A percentile compares a stretch with the other conserved stretches of the same genome.
These are phyloP conservation scores for Carcinoscorpius rotundicauda DNA, from an alignment of 1,140 invertebrate genomes.

Conservation along the genomic window DNA sequence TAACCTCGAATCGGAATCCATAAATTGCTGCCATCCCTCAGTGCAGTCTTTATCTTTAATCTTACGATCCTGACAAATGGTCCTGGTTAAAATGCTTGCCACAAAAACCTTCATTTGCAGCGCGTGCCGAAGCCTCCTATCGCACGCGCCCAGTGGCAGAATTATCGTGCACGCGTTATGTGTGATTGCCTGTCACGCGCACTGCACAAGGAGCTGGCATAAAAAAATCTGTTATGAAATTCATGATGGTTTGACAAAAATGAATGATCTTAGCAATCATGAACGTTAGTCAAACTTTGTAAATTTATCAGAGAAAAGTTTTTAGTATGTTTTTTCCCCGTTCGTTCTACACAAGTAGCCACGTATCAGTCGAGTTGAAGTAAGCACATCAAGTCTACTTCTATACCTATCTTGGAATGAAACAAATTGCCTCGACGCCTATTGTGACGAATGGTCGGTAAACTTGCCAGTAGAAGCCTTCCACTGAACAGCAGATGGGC, in stretches of 20 bases:
- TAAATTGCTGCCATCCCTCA: background rate
- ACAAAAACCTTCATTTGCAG: constrained; percentile 3
- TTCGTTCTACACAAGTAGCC: too few species aligned
- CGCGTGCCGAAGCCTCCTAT: constrained; percentile 1
- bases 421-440: too few species aligned
- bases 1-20: too few species aligned
- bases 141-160: constrained; percentile 2
- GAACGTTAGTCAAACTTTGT: background rate
- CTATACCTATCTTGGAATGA: too few species aligned
- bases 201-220: background rate
- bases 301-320: background rate
- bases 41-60: background rate
- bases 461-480: too few species aligned
- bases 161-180: background rate
- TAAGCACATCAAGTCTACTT: too few species aligned
- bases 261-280: constrained; percentile 1
- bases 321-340: too few species aligned
- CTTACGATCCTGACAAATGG: constrained; percentile 1
- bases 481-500: too few species aligned
- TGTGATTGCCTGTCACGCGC: background rate
- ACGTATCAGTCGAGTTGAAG: too few species aligned
- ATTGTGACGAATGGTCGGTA: too few species aligned
- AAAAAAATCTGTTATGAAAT: constrained; percentile 4
- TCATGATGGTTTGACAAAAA: constrained; percentile 4
- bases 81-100: background rate